These are phyloP conservation scores for Metopia argyrocephala DNA, from an alignment of 2,888 invertebrate species.

Conservation along the genomic window DNA sequence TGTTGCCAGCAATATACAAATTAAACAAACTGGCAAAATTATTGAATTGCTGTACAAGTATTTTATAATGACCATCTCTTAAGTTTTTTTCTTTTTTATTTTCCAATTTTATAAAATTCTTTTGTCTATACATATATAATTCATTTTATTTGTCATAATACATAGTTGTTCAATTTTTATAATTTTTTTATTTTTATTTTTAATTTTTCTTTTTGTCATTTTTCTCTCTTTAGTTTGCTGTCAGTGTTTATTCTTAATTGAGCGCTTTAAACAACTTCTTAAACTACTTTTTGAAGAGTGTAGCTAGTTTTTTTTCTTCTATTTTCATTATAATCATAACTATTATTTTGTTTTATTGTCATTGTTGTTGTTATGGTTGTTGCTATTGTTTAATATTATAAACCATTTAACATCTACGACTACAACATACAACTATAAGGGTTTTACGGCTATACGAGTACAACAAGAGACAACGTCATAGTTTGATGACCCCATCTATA, in stretches of 20 bases:
- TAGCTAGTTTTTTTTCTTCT: not conserved
- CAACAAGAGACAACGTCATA: constrained; percentile 40
- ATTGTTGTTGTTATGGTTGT: not conserved
- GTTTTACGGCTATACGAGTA: too few species aligned
- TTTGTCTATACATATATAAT: constrained; percentile 1
- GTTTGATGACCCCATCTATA: constrained; percentile 59
- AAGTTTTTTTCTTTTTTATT: not conserved
- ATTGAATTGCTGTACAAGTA: not conserved
- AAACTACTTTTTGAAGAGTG: constrained; percentile 45
- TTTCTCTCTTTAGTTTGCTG: constrained; percentile 4
- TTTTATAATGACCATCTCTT: not conserved
- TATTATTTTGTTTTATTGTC: not conserved
- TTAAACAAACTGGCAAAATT: not conserved
- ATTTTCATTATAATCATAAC: not conserved
- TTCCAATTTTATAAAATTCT: not conserved
- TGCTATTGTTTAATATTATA: constrained; percentile 44
- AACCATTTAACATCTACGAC: constrained; percentile 27
- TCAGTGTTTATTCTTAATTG: constrained; percentile 26
- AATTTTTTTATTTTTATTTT: constrained; percentile 17
- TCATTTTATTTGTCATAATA: constrained; percentile 32
- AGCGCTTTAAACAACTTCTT: constrained; percentile 49
- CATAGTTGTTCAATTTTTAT: constrained; percentile 36
- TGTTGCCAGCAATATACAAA: too few species aligned
- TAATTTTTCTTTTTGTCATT: not conserved
- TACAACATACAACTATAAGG: too few species aligned